Percentiles rank a stretch among this genome's conserved stretches.
Evolutionary conservation across 2,113 vertebrate genomes (phyloP).

Genomic region (Neolamprologus kungweensis): DNA sequence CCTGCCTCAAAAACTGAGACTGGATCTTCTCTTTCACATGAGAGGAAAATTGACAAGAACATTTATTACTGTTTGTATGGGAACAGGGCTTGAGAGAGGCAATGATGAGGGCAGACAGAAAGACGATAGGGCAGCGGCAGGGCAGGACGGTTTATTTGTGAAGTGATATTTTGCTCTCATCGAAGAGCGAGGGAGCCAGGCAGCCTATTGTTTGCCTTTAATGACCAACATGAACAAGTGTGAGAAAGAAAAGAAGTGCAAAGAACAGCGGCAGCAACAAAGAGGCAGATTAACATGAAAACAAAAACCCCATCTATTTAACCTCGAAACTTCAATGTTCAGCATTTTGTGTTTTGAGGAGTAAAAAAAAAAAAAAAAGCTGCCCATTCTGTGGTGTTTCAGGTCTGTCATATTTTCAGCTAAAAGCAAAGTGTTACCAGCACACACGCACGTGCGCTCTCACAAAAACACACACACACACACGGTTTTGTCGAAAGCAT

Average conservation of each 20-base stretch:
- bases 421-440: constrained; percentile 10
- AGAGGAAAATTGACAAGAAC: not conserved
- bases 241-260: constrained; percentile 28
- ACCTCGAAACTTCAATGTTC: not conserved
- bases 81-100: not conserved
- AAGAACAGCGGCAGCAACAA: constrained; percentile 16
- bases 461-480: not conserved
- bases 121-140: not conserved
- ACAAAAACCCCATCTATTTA: constrained; percentile 11
- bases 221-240: constrained; percentile 62
- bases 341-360: not conserved
- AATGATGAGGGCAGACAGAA: not conserved
- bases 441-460: not conserved
- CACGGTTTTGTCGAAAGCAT: constrained; percentile 8
- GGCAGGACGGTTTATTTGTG: constrained; percentile 60
- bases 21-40: not conserved
- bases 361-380: not conserved
- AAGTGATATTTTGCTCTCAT: constrained; percentile 35
- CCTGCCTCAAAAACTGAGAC: not conserved
- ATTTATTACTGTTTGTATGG: not conserved
- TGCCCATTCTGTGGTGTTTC: not conserved
- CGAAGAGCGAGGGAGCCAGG: constrained; percentile 23
- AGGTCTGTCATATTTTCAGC: not conserved
- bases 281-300: constrained; percentile 21
- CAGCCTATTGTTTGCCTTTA: constrained; percentile 26